Base-by-base conservation (phyloP, 1,140 invertebrate genomes). In the Sycophila sp. region DNA sequence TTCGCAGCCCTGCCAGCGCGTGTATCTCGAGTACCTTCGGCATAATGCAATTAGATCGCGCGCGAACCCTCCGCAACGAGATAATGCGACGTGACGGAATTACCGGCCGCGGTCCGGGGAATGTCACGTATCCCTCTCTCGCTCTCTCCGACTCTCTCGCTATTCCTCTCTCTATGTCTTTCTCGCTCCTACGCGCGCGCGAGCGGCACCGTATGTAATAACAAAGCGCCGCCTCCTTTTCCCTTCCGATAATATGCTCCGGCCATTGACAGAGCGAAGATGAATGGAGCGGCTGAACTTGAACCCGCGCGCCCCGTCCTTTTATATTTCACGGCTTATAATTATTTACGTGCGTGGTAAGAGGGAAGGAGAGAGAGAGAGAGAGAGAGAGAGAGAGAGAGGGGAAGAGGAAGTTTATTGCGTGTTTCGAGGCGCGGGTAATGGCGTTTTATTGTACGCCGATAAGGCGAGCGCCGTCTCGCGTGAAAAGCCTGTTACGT, bases 31-130 rank as follows among this genome's bases (percentile, higher is more conserved):
- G 40, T 42, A 56, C 51, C 51, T 70, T 64, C 47, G 51, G 28
- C 51, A 55, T 70, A 45, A 64, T 49, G 68, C 51, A 70, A 70
- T 70, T 70, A 70, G 59, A 53, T 26, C 34, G 26, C 49, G 49
- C 62, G 60, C 60, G 42, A 45, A 17, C 34, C 38, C 15, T n/a
- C 24, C n/a, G 38, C 66, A 45, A 53, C 32, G 58, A 49, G 34
- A 53, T 62, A 62, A 69, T 34, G n/a, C 36, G 58, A 55, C 47
- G 49, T 45, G 58, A 63, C 58, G 62, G 58, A 69, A 63, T 63
- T 69, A 62, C 63, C 15, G 56, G 13, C 11, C n/a, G 22, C 13
- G 53, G 30, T 15, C 42, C 11, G 8, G 65, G 56, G 56, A 69
- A 51, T 58, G 64, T 22, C 38, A 56, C 49, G 47, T 26, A 36